Base-by-base conservation (phyloP, 1,140 invertebrate genomes). In the Drosophila bifasciata region DNA sequence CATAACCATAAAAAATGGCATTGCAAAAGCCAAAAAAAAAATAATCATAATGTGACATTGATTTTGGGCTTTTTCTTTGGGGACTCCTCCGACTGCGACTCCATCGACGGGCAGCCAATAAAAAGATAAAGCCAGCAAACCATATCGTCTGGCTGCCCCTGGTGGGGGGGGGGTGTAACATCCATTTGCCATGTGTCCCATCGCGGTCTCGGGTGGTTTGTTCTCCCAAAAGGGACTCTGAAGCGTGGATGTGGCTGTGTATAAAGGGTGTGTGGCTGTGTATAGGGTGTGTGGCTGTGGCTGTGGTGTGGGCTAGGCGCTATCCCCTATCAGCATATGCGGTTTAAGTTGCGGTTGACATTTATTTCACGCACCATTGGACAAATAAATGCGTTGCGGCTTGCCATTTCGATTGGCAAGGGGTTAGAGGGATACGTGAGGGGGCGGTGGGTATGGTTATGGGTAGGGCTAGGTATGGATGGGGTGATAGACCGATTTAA, bases 261-360 rank as follows among this genome's bases (percentile, higher is more conserved):
- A 9, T 16, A 8, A 4, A 1, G 23, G n/a, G 41, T 41, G 28
- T 2, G 7, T 6, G 11, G 13, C 19, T 17, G 39, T 21, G 36
- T n/a, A n/a, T n/a, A n/a, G n/a, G n/a, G n/a, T n/a, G 32, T 15
- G 15, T 25, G 43, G 21, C 7, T n/a, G 28, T 32, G 28, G 28
- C 2, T 32, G 28, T 32, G 56, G 46, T 44, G 43, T 15, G 46
- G 36, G 40, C 39, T 49, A 28, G 50, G 55, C 68, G 79, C 79
- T 85, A 86, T 86, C 81, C 68, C 75, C 79, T 86, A 86, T 86
- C 81, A 86, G 73, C 81, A 86, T 88, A 86, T 88, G 83, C 83
- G 83, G 83, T 86, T 88, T 83, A 86, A 86, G 83, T 86, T 86
- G 83, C 78, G 83, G 83, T 86, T 86, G 83, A 86, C 83, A 88